Base-by-base conservation (phyloP, 2,113 vertebrate genomes). In the Gymnogyps californianus region DNA sequence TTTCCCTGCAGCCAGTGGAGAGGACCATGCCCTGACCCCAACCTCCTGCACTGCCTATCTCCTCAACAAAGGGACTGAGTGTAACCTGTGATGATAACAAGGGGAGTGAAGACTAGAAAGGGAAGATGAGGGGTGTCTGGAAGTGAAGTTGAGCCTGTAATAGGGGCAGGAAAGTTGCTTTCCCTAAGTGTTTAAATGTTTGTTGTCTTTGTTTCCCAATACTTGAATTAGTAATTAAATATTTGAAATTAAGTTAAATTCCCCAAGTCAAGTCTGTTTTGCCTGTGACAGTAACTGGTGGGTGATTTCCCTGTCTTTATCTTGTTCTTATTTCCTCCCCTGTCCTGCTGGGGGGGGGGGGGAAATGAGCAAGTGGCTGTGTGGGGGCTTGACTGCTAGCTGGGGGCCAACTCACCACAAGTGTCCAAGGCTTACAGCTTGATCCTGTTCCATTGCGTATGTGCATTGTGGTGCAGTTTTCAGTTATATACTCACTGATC, bases 1-100 rank as follows among this genome's bases (percentile, higher is more conserved):
- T 42, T 12, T 12, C 40, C 40, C 40, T 42, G 40, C 40, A 42
- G 40, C n/a, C n/a, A n/a, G n/a, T n/a, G n/a, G n/a, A n/a, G n/a
- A n/a, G n/a, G n/a, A n/a, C n/a, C n/a, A n/a, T n/a, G n/a, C 1
- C 4, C 14, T 67, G 20, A 32, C 2, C 7, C 20, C 9, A 12
- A 11, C 2, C 10, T 46, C 36, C 40, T 46, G 28, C 54, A 14
- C 11, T 6, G 8, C n/a, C 17, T 55, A 8, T 66, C 55, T 38
- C 25, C 6, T 54, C 18, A 44, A 49, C 14, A 66, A 55, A 66
- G 25, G 28, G 47, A 21, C 24, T 28, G 72, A 62, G 25, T 24
- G 14, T 20, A 67, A 32, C 32, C 54, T 49, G 8, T 1, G 6
- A 22, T 9, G 44, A 5, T n/a, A 79, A 44, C 2, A 5, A 9